Evolutionary conservation across 1,140 invertebrate species (phyloP), one percentile per base, ranked within the genome.

Genomic region (Drosophila santomea): DNA sequence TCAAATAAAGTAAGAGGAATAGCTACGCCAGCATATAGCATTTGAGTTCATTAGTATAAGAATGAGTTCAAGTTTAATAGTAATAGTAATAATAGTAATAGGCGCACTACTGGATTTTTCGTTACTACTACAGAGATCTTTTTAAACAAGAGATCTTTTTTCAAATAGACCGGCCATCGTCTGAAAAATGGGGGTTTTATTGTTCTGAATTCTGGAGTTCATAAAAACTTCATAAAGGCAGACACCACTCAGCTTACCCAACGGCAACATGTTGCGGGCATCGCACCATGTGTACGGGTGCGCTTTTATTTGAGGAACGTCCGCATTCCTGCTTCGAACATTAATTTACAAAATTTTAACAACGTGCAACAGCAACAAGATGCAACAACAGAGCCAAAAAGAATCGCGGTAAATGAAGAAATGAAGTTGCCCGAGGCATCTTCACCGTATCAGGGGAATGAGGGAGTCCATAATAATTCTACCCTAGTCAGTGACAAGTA

Each of bases 301-400:
- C 45, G 12, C 32, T 60, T 32, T 38, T 51, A 36, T 55, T 52
- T 62, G 52, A 57, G 77, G 62, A 71, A 85, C 66, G 82, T 86
- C 82, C 82, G 82, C 82, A 86, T 86, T 86, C 82, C 80, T 81
- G 69, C 83, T 82, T 86, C 83, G 82, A 86, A 82, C 82, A 88
- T 86, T 86, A 86, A 86, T 86, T 86, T 86, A 69, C 79, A 79
- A 86, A 85, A 86, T 86, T 86, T 86, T 86, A 86, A 86, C 78
- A 86, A 85, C 83, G 78, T 78, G 81, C 71, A 74, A 69, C 81
- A 44, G 56, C 73, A 67, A 57, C 44, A 39, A 45, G 39, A 41
- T 43, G 28, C 50, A 79, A 68, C 66, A 84, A 83, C 58, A 82
- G 69, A 69, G 78, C 83, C 66, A 86, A 60, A 78, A 86, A 62